Evolutionary conservation across 2,113 vertebrate genomes (phyloP), one percentile per base, ranked within the genome.

Genomic region (Mus musculus): DNA sequence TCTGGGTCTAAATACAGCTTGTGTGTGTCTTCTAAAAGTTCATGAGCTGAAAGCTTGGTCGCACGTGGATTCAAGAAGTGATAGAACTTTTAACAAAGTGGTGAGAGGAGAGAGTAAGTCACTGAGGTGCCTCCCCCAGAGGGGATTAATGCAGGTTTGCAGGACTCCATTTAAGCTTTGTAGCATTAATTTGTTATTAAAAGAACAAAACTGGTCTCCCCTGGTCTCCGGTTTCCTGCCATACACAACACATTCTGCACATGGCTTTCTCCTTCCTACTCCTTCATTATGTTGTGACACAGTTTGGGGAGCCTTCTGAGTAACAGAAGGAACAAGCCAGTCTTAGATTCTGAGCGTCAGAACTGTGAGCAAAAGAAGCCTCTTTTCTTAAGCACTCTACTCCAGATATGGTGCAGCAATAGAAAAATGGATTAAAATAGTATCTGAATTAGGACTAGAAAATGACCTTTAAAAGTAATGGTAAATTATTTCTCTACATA

Each of bases 381-480:
- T 84, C 77, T 82, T 49, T 85, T n/a, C 49, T 63, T n/a, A 75
- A 86, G 42, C 19, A 67, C 17, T 36, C 17, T 13, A 12, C 56
- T 11, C 67, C 26, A 65, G 72, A 28, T 30, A 42, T 8, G 17
- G 13, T 86, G 4, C 24, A 77, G 76, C 5, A 77, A 93, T 2
- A 86, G 71, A 54, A 92, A 93, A 75, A 3, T 42, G 42, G 30
- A 46, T 33, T 73, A 76, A 85, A 33, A 76, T 9, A 61, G 46
- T 75, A 46, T 39, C 19, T 91, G 52, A 91, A 73, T 87, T 89
- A 49, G 63, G 69, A 95, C 88, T 2, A 90, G 39, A 30, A 91
- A 87, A 72, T 54, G 8, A 73, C 22, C 7, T 72, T 93, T 63
- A 78, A n/a, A 86, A 72, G 36, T 28, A 89, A 89, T 61, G 5